These are phyloP conservation scores for Caranx ignobilis DNA, from an alignment of 2,113 vertebrate species.

Conservation along the genomic window DNA sequence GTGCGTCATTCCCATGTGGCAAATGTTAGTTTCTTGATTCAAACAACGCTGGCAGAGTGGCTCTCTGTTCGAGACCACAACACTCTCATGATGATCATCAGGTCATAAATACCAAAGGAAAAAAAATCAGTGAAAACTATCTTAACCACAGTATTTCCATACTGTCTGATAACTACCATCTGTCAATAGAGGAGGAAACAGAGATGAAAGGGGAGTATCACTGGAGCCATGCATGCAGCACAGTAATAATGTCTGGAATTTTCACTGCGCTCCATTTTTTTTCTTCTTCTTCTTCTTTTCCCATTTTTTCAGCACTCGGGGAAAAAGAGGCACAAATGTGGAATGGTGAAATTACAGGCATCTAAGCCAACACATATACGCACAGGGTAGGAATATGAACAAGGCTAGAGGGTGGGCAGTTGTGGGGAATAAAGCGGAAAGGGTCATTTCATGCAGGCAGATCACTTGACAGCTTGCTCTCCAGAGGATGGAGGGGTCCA, in stretches of 20 bases:
- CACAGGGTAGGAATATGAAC: slow-evolving; percentile 50
- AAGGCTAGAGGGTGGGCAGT: slow-evolving; percentile 33
- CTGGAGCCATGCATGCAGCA: slow-evolving; percentile 66
- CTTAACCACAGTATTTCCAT: slow-evolving; percentile 79
- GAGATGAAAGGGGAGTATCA: slow-evolving; percentile 75
- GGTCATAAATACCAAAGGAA: slow-evolving; percentile 76
- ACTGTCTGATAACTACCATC: slow-evolving; percentile 80
- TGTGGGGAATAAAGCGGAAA: slow-evolving; percentile 54
- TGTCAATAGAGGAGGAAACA: slow-evolving; percentile 72
- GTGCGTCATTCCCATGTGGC: slow-evolving; percentile 63
- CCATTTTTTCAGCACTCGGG: slow-evolving; percentile 9
- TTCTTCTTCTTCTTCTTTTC: slow-evolving; percentile 4
- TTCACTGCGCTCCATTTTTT: slow-evolving; percentile 53
- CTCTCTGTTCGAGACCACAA: slow-evolving; percentile 60
- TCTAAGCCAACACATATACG: slow-evolving; percentile 69
- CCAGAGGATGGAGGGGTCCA: slow-evolving; percentile 66
- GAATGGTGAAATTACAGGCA: slow-evolving; percentile 76
- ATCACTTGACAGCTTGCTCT: slow-evolving; percentile 81
- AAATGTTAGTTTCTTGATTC: slow-evolving; percentile 54
- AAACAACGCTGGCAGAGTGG: slow-evolving; percentile 42
- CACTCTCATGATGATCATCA: slow-evolving; percentile 69
- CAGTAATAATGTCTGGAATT: slow-evolving; percentile 79
- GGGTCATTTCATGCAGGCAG: slow-evolving; percentile 76
- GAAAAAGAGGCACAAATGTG: slow-evolving; percentile 45
- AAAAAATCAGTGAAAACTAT: slow-evolving; percentile 68